Base-by-base conservation (phyloP, 2,113 vertebrate species). In the Phaethon lepturus region DNA sequence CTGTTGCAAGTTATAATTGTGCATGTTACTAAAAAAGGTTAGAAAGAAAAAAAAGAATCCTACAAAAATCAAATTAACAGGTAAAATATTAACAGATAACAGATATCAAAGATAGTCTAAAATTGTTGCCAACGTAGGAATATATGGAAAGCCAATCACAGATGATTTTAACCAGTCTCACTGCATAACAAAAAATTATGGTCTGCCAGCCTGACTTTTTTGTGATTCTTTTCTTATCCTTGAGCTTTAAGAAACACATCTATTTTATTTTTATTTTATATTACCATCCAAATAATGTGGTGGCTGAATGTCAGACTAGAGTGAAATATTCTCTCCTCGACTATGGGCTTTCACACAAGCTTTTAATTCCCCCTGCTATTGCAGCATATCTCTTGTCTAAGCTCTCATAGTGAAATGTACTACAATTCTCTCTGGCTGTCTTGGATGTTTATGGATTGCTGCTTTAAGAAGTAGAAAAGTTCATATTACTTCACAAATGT, bases 251-350 rank as follows among this genome's bases (percentile, higher is more conserved):
- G 35, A 79, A 95, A 67, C 25, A 62, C 8, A 7, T 82, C 89
- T 88, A 75, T 89, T 94, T 95, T 83, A 49, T 79, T 60, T 91
- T 71, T 38, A 50, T 84, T 93, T 97, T 76, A 53, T 88, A 63
- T 88, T 58, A 40, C 45, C 12, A 29, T 53, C 52, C 1, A 0
- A 95, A 78, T 73, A 88, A 88, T 35, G 10, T 62, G 47, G 53
- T 78, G 44, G 17, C n/a, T 91, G 59, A 77, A 69, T 81, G 67
- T 94, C 87, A 91, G 47, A 29, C 42, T 50, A 42, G 69, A 94
- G n/a, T 88, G 59, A 96, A 96, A 95, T 78, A 58, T 1, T 2
- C 17, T 67, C 5, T 81, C 28, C 49, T 79, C 25, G 75, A 33
- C 38, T 88, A 1, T 38, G 31, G 19, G 11, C 33, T 92, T 94